Percentiles rank a stretch among this genome's conserved stretches.
These are phyloP conservation scores for Xanthia icteritia DNA, from an alignment of 2,888 invertebrate species.

Conservation along the genomic window DNA sequence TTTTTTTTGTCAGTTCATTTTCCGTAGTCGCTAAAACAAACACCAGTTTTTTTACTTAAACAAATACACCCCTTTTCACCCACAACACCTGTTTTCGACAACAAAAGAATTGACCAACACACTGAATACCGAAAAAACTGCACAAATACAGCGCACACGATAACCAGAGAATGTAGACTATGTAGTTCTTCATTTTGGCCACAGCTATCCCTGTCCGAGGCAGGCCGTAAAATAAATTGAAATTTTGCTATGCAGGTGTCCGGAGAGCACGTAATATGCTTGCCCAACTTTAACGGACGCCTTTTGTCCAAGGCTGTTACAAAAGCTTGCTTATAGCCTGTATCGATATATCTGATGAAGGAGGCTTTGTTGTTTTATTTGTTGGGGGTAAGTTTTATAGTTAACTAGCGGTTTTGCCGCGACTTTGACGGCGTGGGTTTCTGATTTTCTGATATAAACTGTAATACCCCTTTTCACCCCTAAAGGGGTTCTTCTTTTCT, in stretches of 20 bases:
- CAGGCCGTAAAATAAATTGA: slow-evolving; percentile 66
- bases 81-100: not conserved
- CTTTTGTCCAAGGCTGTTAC: slow-evolving; percentile 46
- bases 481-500: not conserved
- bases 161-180: slow-evolving; percentile 6
- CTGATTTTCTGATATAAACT: slow-evolving; percentile 6
- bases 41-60: not conserved
- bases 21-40: not conserved
- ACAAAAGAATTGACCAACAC: slow-evolving; percentile 23
- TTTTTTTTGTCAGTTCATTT: not conserved
- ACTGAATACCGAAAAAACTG: slow-evolving; percentile 27
- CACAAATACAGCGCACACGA: slow-evolving; percentile 1
- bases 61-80: not conserved
- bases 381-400: slow-evolving; percentile 21
- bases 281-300: slow-evolving; percentile 42
- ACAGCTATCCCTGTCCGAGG: slow-evolving; percentile 36
- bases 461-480: not conserved
- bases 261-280: slow-evolving; percentile 47
- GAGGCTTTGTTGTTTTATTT: slow-evolving; percentile 37
- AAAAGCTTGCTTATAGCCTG: slow-evolving; percentile 27
- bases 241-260: slow-evolving; percentile 63
- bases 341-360: slow-evolving; percentile 41
- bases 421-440: not conserved
- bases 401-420: not conserved
- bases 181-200: slow-evolving; percentile 50